Base-by-base conservation (phyloP, 2,797 vertebrate genomes). In the Eurystomus glaucurus region DNA sequence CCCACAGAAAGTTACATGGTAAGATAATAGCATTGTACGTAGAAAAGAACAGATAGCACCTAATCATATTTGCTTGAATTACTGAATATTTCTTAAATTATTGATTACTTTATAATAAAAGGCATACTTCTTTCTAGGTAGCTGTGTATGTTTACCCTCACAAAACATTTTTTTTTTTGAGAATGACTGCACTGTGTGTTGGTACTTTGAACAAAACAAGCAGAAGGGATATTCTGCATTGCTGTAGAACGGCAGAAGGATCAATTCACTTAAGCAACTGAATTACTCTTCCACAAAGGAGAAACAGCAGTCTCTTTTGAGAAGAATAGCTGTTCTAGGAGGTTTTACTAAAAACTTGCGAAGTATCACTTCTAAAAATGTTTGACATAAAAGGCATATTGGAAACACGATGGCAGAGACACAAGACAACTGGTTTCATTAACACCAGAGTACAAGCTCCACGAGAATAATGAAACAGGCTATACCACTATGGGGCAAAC, bases 1-100 rank as follows among this genome's bases (percentile, higher is more conserved):
- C 54, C 37, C n/a, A 31, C 17, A 74, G 65, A 69, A 85, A 64
- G 23, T 69, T 86, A 83, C 28, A 66, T 28, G 4, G 62, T 50
- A 97, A 88, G 54, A 71, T 85, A 88, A 75, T 5, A 96, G 43
- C 60, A 64, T 55, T 93, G 70, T 76, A 90, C 26, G 15, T 86
- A 45, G 87, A 90, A 84, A 64, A 97, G 95, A 93, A 84, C 21
- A 92, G 66, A 69, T 83, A 96, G 95, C 83, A 90, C 86, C 60
- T 78, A 86, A 81, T 81, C 62, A 58, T 26, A 89, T 87, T 95
- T 96, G 87, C 82, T 93, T 95, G 82, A 25, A 17, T 57, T 85
- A 90, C 66, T 96, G 77, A 90, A 79, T 91, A 65, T 74, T 69
- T 97, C 41, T 71, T 62, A 84, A 80, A 80, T 57, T 23, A 95